A percentile compares a stretch with the other conserved stretches of the same genome.
Evolutionary conservation across 1,140 invertebrate genomes (phyloP).

Genomic region (Heliconius congener): DNA sequence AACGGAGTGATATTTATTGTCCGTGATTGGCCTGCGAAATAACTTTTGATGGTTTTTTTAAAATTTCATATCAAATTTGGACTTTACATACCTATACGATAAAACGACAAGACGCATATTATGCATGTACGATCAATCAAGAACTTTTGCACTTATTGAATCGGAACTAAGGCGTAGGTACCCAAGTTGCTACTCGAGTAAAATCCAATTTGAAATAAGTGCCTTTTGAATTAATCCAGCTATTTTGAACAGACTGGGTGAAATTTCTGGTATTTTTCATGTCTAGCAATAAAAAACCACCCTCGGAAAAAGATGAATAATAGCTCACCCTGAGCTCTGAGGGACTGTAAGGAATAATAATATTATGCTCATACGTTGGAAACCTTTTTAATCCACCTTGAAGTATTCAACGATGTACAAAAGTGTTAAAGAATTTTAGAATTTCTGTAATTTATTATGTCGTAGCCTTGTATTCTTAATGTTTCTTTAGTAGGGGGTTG

Average conservation of each 20-base stretch:
- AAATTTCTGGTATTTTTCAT: constrained; percentile 80
- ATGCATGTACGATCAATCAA: constrained; percentile 39
- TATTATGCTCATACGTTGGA: constrained; percentile 67
- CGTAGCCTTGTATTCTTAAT: neutral
- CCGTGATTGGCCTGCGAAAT: too few species aligned
- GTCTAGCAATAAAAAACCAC: constrained; percentile 76
- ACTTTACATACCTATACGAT: neutral
- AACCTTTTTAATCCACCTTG: constrained; percentile 58
- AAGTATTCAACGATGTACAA: constrained; percentile 34
- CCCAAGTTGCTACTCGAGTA: constrained; percentile 55
- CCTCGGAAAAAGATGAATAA: constrained; percentile 75
- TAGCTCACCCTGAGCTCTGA: constrained; percentile 63
- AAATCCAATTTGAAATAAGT: constrained; percentile 81
- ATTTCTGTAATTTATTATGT: constrained; percentile 1
- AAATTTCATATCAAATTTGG: neutral
- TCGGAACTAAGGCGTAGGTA: constrained; percentile 58
- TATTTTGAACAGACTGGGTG: constrained; percentile 74
- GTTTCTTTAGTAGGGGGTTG: neutral
- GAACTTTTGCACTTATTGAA: constrained; percentile 63
- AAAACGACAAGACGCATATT: neutral
- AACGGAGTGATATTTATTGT: too few species aligned
- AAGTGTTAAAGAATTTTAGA: constrained; percentile 27
- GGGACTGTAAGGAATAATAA: constrained; percentile 74
- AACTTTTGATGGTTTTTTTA: too few species aligned
- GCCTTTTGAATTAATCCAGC: constrained; percentile 78